Conservation (phyloP, 2,888 invertebrate genomes). For the Acleris literana region DNA sequence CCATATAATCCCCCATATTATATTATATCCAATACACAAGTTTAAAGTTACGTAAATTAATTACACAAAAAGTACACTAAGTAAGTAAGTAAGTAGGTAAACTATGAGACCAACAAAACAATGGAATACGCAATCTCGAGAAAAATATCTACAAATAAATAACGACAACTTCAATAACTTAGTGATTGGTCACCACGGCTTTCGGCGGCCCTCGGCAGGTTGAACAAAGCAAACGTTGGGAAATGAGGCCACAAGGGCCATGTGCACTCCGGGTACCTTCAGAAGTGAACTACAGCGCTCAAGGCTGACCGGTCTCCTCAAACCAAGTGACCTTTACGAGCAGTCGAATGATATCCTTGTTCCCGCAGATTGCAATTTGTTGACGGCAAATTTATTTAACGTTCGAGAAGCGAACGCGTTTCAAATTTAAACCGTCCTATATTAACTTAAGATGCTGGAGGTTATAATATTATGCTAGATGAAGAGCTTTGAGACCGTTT, state of each 20-base stretch:
- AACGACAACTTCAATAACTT: background rate
- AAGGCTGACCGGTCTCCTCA: constrained; percentile 82
- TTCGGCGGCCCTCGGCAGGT: constrained; percentile 34
- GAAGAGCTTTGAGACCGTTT: constrained; percentile 4
- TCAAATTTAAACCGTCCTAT: constrained; percentile 18
- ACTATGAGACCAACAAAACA: no score
- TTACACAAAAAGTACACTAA: no score
- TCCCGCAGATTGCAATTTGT: constrained; percentile 65
- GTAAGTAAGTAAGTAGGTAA: no score
- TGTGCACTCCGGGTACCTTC: constrained; percentile 58
- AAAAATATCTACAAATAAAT: background rate
- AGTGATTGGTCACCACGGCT: constrained; percentile 1
- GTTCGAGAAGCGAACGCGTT: constrained; percentile 38
- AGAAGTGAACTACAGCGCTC: constrained; percentile 78
- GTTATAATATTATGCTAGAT: no score
- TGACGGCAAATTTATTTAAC: constrained; percentile 59
- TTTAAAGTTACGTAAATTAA: no score
- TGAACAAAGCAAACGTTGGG: constrained; percentile 70
- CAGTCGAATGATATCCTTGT: constrained; percentile 77
- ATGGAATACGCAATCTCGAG: background rate
- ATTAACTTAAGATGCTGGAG: constrained; percentile 1
- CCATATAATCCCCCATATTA: no score
- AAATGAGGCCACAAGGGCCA: constrained; percentile 81
- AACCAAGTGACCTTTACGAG: constrained; percentile 76
- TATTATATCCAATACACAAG: no score